These are phyloP conservation scores for Agrochola circellaris DNA, from an alignment of 2,888 invertebrate genomes.

Conservation along the genomic window DNA sequence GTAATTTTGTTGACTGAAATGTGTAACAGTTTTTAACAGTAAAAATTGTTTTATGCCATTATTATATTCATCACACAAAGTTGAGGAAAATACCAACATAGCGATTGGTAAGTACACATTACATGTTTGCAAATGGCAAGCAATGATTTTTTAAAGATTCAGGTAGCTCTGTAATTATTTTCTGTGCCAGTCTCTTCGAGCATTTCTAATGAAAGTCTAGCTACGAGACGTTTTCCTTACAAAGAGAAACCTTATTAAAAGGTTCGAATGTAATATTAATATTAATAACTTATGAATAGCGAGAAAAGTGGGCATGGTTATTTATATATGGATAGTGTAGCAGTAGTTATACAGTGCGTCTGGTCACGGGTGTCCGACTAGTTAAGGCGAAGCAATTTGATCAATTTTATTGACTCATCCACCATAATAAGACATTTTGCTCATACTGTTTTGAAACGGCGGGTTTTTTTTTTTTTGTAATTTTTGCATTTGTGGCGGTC, in stretches of 20 bases:
- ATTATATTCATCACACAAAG: constrained; percentile 1
- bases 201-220: constrained; percentile 31
- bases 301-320: neutral
- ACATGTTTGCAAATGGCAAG: constrained; percentile 21
- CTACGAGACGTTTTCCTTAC: constrained; percentile 18
- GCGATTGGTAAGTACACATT: neutral
- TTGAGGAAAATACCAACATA: neutral
- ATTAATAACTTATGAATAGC: constrained; percentile 17
- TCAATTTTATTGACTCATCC: too few relatives aligned
- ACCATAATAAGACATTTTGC: too few relatives aligned
- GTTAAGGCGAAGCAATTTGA: too few relatives aligned
- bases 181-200: constrained; percentile 29
- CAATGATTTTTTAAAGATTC: constrained; percentile 15
- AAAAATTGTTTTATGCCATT: neutral
- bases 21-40: constrained; percentile 6
- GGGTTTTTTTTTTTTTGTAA: too few relatives aligned
- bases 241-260: constrained; percentile 17
- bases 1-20: constrained; percentile 25
- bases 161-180: constrained; percentile 34
- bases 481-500: too few relatives aligned
- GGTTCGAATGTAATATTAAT: constrained; percentile 1
- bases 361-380: too few relatives aligned
- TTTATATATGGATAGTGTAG: neutral
- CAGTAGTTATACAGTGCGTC: neutral
- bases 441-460: too few relatives aligned